phyloP scores from a whole-genome alignment of 2,888 invertebrate genomes.

The Ochlodes sylvanus region DNA sequence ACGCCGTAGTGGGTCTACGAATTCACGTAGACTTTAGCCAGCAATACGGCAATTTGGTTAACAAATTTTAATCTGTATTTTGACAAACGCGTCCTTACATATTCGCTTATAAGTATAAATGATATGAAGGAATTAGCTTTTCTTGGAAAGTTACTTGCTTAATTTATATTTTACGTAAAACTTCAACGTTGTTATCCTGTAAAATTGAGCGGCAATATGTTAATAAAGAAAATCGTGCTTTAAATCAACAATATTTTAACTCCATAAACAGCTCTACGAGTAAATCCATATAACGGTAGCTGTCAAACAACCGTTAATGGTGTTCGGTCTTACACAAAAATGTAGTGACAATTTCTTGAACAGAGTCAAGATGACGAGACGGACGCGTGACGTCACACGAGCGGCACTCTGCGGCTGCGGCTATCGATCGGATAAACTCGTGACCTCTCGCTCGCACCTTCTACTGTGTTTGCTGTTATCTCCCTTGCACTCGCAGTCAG shows the following conservation, averaged over 20 bases:
- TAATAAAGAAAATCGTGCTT: too few species aligned
- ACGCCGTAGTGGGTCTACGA: constrained; percentile 38
- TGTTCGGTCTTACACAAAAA: constrained; percentile 61
- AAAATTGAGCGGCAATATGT: too few species aligned
- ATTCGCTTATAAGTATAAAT: too few species aligned
- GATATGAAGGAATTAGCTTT: too few species aligned
- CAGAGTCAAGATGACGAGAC: constrained; percentile 83
- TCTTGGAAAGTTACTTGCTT: too few species aligned
- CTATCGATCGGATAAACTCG: constrained; percentile 80
- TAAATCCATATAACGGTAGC: constrained; percentile 42
- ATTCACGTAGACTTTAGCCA: constrained; percentile 13
- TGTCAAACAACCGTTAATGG: constrained; percentile 47
- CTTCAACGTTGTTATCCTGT: too few species aligned
- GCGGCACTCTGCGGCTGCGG: constrained; percentile 84
- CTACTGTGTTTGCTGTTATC: constrained; percentile 59
- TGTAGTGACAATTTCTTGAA: constrained; percentile 80
- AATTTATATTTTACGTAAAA: too few species aligned
- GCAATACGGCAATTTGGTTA: constrained; percentile 16
- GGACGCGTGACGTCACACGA: constrained; percentile 79
- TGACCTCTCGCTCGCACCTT: constrained; percentile 68
- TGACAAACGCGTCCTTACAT: constrained; percentile 1
- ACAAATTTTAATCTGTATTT: constrained; percentile 9
- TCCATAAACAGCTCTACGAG: constrained; percentile 30
- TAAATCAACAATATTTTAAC: not conserved
- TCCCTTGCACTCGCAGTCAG: constrained; percentile 62